Evolutionary conservation across 2,797 vertebrate genomes (phyloP).

Genomic region (Natrix natrix): DNA sequence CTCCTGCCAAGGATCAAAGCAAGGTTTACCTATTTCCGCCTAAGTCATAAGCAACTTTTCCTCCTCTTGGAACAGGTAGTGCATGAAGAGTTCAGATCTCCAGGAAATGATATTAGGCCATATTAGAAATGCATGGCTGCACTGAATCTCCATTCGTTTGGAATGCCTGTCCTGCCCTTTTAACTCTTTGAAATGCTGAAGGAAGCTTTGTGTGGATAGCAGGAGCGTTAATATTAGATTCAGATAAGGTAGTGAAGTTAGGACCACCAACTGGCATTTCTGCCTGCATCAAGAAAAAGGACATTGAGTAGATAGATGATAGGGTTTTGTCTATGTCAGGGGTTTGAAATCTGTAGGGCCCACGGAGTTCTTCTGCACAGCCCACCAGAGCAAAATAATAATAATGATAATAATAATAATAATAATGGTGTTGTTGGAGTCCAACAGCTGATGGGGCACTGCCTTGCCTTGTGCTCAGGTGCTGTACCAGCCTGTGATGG

Average conservation of each 20-base stretch:
- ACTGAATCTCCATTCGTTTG: neutral
- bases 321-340: neutral
- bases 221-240: neutral
- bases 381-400: neutral
- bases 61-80: neutral
- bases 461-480: neutral
- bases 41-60: neutral
- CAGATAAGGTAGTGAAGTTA: neutral
- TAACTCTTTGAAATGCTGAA: neutral
- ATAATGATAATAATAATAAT: too few species aligned
- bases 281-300: neutral
- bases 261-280: neutral
- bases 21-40: neutral
- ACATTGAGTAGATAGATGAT: neutral
- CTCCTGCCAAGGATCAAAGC: neutral
- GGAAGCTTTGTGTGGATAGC: neutral
- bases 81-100: neutral
- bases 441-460: neutral
- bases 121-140: neutral
- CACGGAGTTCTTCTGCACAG: neutral
- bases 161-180: neutral
- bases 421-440: neutral
- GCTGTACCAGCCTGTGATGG: neutral
- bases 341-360: neutral
- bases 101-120: neutral